phyloP scores from a whole-genome alignment of 2,113 vertebrate genomes.

The Hyaena hyaena region DNA sequence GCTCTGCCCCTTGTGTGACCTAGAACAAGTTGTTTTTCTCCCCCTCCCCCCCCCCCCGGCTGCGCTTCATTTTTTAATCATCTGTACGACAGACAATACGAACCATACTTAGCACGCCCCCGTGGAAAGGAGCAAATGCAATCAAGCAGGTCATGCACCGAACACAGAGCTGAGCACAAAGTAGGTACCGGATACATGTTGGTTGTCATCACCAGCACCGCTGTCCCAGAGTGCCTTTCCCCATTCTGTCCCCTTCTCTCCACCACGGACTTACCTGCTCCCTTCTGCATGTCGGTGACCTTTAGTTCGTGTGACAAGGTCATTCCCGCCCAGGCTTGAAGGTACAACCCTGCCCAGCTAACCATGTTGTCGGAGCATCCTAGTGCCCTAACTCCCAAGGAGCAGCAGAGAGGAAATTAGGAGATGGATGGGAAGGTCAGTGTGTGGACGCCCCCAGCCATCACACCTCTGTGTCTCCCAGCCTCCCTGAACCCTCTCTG shows the following conservation, averaged over 20 bases:
- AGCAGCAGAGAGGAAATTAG: neutral
- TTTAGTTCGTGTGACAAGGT: constrained; percentile 26
- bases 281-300: neutral
- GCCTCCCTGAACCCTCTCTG: neutral
- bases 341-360: neutral
- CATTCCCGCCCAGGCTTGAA: neutral
- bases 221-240: neutral
- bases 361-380: neutral
- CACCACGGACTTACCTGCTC: neutral
- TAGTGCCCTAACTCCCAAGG: neutral
- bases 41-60: neutral
- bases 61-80: neutral
- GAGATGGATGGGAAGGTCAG: neutral
- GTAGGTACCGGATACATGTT: neutral
- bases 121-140: neutral
- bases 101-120: neutral
- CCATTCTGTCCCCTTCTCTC: neutral
- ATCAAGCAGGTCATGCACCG: rapidly evolving
- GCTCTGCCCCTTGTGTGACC: neutral
- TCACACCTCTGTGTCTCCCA: neutral
- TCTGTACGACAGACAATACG: neutral
- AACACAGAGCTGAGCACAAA: neutral
- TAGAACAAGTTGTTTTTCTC: neutral
- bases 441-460: neutral
- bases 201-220: neutral